A percentile compares a stretch with the other conserved stretches of the same genome.
These are phyloP conservation scores for Yponomeuta plumbellus DNA, from an alignment of 2,888 invertebrate species.

Conservation along the genomic window DNA sequence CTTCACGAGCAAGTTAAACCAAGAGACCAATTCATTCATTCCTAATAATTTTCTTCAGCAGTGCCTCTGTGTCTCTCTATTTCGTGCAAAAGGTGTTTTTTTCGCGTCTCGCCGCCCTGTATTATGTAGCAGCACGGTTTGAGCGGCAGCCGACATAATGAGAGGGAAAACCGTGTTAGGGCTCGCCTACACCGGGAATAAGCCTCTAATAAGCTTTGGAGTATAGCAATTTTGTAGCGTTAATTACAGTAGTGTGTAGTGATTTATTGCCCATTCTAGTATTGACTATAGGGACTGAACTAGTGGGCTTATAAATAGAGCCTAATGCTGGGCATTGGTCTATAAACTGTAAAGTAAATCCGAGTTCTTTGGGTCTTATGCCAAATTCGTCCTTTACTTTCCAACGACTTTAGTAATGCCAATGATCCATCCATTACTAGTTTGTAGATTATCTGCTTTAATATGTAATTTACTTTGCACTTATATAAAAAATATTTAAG, in stretches of 20 bases:
- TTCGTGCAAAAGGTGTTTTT: background rate
- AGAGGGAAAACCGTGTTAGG: background rate
- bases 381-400: too few relatives aligned
- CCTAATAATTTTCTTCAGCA: too few relatives aligned
- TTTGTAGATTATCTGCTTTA: background rate
- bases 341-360: too few relatives aligned
- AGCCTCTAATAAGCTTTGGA: background rate
- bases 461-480: background rate
- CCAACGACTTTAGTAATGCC: too few relatives aligned
- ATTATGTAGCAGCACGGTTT: background rate
- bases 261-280: background rate
- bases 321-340: too few relatives aligned
- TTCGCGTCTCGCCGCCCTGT: background rate
- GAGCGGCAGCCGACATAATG: slow-evolving; percentile 1
- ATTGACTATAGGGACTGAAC: background rate
- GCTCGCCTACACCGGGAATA: background rate
- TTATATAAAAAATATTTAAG: background rate
- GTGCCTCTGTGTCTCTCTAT: background rate
- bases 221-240: background rate
- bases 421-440: too few relatives aligned
- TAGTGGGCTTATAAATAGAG: too few relatives aligned
- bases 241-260: background rate
- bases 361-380: too few relatives aligned
- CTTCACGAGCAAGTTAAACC: too few relatives aligned
- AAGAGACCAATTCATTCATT: too few relatives aligned